Conservation (phyloP, 2,888 invertebrate genomes). For the Zhuqinia jingwanae region DNA sequence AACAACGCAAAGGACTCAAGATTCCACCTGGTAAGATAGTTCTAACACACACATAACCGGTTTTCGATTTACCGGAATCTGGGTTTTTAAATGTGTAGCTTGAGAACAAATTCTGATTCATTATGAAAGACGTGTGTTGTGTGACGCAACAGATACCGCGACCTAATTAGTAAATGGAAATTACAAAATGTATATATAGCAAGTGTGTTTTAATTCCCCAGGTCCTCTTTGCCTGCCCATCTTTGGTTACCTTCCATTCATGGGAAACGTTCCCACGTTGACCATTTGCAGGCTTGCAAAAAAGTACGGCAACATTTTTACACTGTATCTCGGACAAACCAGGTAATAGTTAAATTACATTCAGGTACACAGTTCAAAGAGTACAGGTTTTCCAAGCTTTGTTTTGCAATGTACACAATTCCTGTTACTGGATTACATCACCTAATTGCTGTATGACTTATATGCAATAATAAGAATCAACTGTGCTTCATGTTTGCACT, state of each 20-base stretch:
- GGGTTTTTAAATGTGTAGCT: too few relatives aligned
- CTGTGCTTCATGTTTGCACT: background rate
- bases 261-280: conserved; percentile 73
- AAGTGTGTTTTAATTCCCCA: conserved; percentile 18
- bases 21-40: conserved; percentile 53
- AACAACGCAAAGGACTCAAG: conserved; percentile 38
- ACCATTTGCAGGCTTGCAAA: conserved; percentile 74
- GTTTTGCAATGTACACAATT: too few relatives aligned
- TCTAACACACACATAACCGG: background rate
- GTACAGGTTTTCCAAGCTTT: too few relatives aligned
- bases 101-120: too few relatives aligned
- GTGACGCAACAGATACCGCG: too few relatives aligned
- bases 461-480: background rate
- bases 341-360: conserved; percentile 54
- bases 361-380: background rate
- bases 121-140: too few relatives aligned
- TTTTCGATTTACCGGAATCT: too few relatives aligned
- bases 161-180: background rate
- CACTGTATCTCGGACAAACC: conserved; percentile 73
- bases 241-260: conserved; percentile 77
- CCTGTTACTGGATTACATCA: too few relatives aligned
- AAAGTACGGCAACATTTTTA: conserved; percentile 75
- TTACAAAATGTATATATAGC: background rate
- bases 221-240: conserved; percentile 76
- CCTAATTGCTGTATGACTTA: too few relatives aligned